Conservation (phyloP, 2,888 invertebrate genomes). For the Eupsilia transversa region DNA sequence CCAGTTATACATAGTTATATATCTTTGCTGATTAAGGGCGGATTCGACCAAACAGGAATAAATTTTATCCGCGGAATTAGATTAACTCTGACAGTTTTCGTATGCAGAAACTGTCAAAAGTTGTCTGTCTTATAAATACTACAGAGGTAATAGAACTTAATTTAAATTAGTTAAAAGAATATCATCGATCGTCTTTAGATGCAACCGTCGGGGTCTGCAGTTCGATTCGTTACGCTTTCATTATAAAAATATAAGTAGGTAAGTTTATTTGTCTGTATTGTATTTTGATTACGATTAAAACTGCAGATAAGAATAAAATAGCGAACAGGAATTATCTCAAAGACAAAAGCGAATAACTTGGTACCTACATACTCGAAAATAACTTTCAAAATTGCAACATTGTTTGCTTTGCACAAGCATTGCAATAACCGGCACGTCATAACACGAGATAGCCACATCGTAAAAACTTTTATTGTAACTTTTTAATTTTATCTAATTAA, state of each 20-base stretch:
- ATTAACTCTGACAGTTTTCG: no score
- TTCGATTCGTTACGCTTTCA: background rate
- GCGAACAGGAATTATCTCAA: background rate
- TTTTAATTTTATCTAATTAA: constrained; percentile 62
- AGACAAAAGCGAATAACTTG: background rate
- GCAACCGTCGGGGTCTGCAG: background rate
- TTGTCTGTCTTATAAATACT: no score
- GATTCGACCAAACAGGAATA: no score
- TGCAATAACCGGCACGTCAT: constrained; percentile 37
- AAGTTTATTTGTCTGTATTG: background rate
- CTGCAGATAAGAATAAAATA: background rate
- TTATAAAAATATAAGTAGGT: background rate
- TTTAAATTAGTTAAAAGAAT: background rate
- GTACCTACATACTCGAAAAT: background rate
- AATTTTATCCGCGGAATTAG: no score
- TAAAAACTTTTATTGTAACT: constrained; percentile 60
- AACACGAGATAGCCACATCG: constrained; percentile 26
- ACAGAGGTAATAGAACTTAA: background rate
- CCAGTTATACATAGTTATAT: no score
- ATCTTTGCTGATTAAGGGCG: no score
- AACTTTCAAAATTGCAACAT: background rate
- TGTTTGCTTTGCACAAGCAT: background rate
- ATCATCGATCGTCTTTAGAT: background rate
- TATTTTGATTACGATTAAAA: background rate
- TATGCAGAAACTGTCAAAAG: no score